Base-by-base conservation (phyloP, 2,113 vertebrate genomes). In the Craseonycteris thonglongyai region DNA sequence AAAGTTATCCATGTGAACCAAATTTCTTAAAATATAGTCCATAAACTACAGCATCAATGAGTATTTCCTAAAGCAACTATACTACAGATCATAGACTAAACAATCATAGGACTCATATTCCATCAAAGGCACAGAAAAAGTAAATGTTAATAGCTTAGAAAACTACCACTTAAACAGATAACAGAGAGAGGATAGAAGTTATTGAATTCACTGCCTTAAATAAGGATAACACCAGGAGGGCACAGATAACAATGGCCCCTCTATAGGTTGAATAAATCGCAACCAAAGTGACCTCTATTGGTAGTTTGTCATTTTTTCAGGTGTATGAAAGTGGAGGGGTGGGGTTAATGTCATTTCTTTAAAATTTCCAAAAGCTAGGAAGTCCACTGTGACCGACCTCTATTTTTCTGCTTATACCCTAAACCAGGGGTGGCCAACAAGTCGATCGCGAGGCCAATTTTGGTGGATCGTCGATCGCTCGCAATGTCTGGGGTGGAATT, bases 21-120 rank as follows among this genome's bases (percentile, higher is more conserved):
- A 90, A 82, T 79, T 74, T 94, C 69, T 92, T 75, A 22, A 96
- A 84, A 78, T 54, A 35, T 56, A 84, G 14, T 74, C 33, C 9
- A 91, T 54, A 38, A 82, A 69, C 26, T 66, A 86, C 19, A 35
- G 7, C 42, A 38, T 68, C 49, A 90, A 72, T 24, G 11, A 90
- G 26, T 76, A 63, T 21, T 80, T 90, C 63, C 82, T 71, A 82
- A 74, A 91, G 61, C 58, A 96, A 86, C 11, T 78, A 83, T 42
- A 90, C 7, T 1, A 14, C 30, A 35, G 40, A 84, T 54, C 40
- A 65, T 2, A 76, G 35, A 93, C n/a, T 65, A 66, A 79, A 72
- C 4, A 66, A 76, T 61, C 40, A 92, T 16, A 93, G 90, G 71
- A 83, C 40, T 74, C 58, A 69, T 7, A 82, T 24, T 91, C 35